These are phyloP conservation scores for Leucoraja ocellata DNA, from an alignment of 2,797 vertebrate genomes.

Conservation along the genomic window DNA sequence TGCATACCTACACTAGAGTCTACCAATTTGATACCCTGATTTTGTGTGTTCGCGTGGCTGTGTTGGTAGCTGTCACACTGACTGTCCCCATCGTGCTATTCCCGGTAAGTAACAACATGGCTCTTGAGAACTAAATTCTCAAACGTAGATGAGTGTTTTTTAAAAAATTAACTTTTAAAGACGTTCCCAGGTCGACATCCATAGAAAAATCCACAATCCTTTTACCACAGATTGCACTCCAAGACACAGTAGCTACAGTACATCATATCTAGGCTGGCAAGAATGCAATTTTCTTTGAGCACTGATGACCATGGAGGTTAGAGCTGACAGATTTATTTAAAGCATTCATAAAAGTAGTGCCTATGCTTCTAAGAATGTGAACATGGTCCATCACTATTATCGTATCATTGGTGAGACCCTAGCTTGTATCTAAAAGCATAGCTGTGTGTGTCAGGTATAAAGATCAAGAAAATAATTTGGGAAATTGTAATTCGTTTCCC, in stretches of 20 bases:
- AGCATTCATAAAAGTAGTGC: neutral
- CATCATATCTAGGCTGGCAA: neutral
- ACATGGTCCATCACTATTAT: neutral
- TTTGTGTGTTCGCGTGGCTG: slow-evolving; percentile 83
- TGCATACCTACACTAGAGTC: slow-evolving; percentile 88
- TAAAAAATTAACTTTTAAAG: neutral
- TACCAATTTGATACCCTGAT: slow-evolving; percentile 80
- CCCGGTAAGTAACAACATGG: slow-evolving; percentile 71
- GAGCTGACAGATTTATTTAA: neutral
- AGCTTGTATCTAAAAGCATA: neutral
- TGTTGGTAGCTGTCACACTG: slow-evolving; percentile 85
- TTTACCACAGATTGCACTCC: neutral
- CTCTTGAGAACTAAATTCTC: neutral
- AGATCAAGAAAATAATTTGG: neutral
- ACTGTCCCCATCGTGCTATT: slow-evolving; percentile 94
- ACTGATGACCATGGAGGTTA: neutral
- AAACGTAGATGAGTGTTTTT: neutral
- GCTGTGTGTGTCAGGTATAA: neutral
- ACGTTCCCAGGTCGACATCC: neutral
- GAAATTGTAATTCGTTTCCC: neutral
- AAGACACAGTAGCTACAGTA: neutral
- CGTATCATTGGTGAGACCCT: neutral
- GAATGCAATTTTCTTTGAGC: neutral
- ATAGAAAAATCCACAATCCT: neutral
- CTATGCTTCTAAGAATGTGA: neutral